A percentile compares a stretch with the other conserved stretches of the same genome.
Conservation (phyloP, 2,113 vertebrate genomes). For the Mixornis gularis region DNA sequence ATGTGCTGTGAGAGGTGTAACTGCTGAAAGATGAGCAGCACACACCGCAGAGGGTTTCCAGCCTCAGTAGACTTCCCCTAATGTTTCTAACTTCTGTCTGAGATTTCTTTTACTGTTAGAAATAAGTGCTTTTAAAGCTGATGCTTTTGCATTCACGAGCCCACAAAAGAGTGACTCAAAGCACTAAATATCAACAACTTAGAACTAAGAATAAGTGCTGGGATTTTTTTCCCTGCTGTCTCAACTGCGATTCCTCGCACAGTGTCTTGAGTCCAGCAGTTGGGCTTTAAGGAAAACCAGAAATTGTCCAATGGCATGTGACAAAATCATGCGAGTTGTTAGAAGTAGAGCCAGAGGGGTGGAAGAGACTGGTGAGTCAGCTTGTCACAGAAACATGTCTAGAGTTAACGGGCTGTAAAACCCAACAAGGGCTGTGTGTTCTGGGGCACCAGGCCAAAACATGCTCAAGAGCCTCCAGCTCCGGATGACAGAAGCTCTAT, state of each 20-base stretch:
- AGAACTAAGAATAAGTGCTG: background rate
- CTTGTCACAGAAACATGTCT: conserved; percentile 1
- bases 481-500: background rate
- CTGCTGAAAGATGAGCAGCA: background rate
- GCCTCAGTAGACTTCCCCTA: background rate
- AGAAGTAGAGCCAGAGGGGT: background rate
- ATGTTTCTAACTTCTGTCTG: background rate
- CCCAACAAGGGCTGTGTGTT: background rate
- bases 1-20: fast-evolving
- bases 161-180: background rate
- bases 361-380: conserved; percentile 22
- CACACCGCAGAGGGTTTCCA: background rate
- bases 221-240: background rate
- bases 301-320: background rate
- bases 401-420: conserved; percentile 33
- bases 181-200: background rate
- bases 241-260: background rate
- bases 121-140: background rate
- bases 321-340: background rate
- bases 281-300: background rate
- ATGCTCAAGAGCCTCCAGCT: background rate
- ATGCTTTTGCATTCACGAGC: background rate
- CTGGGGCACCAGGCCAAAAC: background rate
- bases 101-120: background rate
- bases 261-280: background rate